Conservation (phyloP, 2,113 vertebrate species). For the Triplophysa siluroides region DNA sequence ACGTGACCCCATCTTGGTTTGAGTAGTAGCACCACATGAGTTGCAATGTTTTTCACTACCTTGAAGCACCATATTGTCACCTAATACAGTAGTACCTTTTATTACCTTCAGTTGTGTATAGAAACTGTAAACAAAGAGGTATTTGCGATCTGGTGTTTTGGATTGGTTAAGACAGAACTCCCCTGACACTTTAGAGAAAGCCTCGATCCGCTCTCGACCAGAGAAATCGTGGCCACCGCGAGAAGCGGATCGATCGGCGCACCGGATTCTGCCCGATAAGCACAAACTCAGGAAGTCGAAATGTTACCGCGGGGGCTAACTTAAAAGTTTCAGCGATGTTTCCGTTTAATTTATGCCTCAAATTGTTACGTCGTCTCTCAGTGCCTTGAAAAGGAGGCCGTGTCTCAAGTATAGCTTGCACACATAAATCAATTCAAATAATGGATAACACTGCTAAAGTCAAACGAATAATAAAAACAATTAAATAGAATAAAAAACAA, state of each 20-base stretch:
- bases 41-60: conserved; percentile 87
- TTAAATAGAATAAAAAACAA: conserved; percentile 84
- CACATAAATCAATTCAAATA: conserved; percentile 82
- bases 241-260: conserved; percentile 26
- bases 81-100: conserved; percentile 98
- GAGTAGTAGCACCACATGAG: conserved; percentile 82
- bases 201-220: conserved; percentile 69
- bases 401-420: conserved; percentile 81
- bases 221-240: conserved; percentile 47
- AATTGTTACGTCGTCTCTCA: conserved; percentile 65
- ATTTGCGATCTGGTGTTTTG: conserved; percentile 88
- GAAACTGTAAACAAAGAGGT: conserved; percentile 99
- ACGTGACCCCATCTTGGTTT: conserved; percentile 58
- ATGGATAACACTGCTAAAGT: conserved; percentile 90
- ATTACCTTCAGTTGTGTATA: conserved; percentile 86
- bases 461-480: conserved; percentile 73
- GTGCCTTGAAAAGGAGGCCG: conserved; percentile 75
- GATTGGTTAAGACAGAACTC: conserved; percentile 85
- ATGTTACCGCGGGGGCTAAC: conserved; percentile 3
- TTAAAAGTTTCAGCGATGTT: conserved; percentile 45
- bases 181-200: conserved; percentile 84
- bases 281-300: conserved; percentile 18
- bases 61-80: conserved; percentile 92
- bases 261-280: conserved; percentile 15
- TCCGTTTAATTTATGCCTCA: conserved; percentile 55